These are phyloP conservation scores for Lysandra coridon DNA, from an alignment of 2,888 invertebrate species.

Conservation along the genomic window DNA sequence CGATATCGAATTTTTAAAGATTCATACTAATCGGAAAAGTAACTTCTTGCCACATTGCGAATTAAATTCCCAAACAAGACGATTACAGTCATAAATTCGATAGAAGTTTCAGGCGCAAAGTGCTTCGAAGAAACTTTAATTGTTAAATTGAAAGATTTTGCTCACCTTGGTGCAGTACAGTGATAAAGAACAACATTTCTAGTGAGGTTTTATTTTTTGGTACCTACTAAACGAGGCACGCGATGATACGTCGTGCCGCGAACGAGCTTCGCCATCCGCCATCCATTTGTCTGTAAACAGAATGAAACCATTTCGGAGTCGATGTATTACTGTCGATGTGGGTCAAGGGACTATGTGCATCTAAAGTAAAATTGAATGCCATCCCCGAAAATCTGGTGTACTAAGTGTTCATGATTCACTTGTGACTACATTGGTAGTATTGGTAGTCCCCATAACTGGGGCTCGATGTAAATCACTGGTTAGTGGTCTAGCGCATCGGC, in stretches of 20 bases:
- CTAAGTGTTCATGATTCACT: not conserved
- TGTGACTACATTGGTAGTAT: not conserved
- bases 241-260: constrained; percentile 57
- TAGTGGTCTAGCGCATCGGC: not conserved
- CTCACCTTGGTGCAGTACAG: constrained; percentile 35
- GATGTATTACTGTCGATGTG: not conserved
- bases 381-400: not conserved
- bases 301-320: not conserved
- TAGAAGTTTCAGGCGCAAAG: constrained; percentile 25
- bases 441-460: no score
- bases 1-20: no score
- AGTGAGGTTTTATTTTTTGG: constrained; percentile 47
- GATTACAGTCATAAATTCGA: not conserved
- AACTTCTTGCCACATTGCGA: not conserved
- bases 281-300: constrained; percentile 39
- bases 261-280: constrained; percentile 47
- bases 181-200: constrained; percentile 27
- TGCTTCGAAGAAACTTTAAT: constrained; percentile 13
- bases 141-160: constrained; percentile 17
- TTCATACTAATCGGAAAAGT: no score
- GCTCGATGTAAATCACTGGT: not conserved
- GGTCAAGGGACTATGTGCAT: not conserved
- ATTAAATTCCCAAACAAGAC: not conserved
- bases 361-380: not conserved
- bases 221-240: constrained; percentile 53